phyloP scores from a whole-genome alignment of 2,113 vertebrate genomes.

The Barbus barbus region DNA sequence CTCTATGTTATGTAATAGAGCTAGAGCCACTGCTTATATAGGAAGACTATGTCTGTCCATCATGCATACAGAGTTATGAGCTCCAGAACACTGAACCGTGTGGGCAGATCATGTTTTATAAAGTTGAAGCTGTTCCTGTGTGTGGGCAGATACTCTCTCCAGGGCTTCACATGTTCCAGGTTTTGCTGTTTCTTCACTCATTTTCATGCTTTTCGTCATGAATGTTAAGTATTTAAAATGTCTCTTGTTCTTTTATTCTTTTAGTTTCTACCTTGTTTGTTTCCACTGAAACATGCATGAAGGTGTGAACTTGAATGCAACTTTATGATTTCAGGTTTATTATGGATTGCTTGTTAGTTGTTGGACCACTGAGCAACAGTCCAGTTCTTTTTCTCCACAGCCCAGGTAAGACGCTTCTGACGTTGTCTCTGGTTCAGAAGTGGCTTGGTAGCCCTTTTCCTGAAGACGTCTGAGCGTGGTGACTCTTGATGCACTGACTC shows the following conservation, averaged over 20 bases:
- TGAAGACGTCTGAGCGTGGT: no score
- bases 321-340: not conserved
- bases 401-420: no score
- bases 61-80: not conserved
- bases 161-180: constrained; percentile 43
- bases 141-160: constrained; percentile 40
- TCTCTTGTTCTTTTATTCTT: not conserved
- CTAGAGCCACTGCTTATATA: not conserved
- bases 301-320: not conserved
- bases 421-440: no score
- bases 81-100: constrained; percentile 37
- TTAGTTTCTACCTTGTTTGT: not conserved
- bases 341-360: not conserved
- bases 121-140: constrained; percentile 28
- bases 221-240: not conserved
- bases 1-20: not conserved
- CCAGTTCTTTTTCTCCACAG: no score
- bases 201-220: not conserved
- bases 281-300: not conserved
- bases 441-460: no score
- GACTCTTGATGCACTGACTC: no score
- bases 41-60: constrained; percentile 10
- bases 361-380: no score
- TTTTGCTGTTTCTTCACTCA: constrained; percentile 30
- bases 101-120: constrained; percentile 47